Conservation (phyloP, 2,797 vertebrate species). For the Falco peregrinus region DNA sequence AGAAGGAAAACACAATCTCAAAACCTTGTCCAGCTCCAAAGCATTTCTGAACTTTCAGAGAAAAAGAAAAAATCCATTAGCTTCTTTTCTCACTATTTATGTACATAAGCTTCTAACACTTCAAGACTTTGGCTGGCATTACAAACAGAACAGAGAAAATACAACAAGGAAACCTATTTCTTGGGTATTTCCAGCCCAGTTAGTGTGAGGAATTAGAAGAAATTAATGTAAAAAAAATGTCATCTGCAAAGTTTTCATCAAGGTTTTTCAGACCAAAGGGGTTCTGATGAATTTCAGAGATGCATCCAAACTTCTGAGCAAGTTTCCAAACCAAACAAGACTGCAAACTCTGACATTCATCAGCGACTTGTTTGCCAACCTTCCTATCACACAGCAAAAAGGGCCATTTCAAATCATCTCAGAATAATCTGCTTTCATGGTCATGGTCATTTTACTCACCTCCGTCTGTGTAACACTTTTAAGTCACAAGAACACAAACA, state of each 20-base stretch:
- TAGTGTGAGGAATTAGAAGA: slow-evolving; percentile 16
- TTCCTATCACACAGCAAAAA: not conserved
- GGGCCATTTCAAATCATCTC: not conserved
- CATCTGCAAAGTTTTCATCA: not conserved
- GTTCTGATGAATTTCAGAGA: slow-evolving; percentile 30
- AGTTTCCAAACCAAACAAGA: slow-evolving; percentile 43
- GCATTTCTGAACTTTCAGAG: not conserved
- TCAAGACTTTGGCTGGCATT: not conserved
- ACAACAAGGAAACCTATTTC: not conserved
- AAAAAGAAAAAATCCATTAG: not conserved
- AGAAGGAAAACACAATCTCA: not conserved
- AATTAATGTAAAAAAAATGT: not conserved
- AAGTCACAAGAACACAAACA: not conserved
- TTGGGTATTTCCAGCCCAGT: slow-evolving; percentile 26
- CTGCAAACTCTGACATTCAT: not conserved
- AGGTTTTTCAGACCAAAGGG: not conserved
- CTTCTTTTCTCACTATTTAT: not conserved
- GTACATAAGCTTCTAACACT: not conserved
- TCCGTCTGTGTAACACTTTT: not conserved
- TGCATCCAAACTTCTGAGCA: not conserved
- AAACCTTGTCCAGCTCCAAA: not conserved
- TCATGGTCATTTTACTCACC: not conserved
- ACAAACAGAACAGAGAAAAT: not conserved
- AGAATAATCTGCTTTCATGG: not conserved
- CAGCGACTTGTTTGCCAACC: not conserved